These are phyloP conservation scores for Venusia cambrica DNA, from an alignment of 2,888 invertebrate species.

Conservation along the genomic window DNA sequence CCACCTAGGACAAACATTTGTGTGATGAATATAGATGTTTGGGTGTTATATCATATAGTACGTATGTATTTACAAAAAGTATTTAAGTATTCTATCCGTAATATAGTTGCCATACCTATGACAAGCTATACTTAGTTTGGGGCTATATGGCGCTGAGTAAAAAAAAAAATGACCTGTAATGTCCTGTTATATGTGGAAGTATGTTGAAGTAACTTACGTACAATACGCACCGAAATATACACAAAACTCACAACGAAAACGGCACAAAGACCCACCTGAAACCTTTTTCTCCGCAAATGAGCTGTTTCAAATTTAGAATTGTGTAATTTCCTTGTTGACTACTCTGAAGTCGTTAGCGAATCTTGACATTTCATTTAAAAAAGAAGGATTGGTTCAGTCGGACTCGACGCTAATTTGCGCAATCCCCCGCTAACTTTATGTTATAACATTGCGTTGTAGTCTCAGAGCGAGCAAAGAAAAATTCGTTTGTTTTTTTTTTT, in stretches of 20 bases:
- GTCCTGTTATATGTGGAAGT: too few species aligned
- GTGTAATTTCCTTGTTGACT: conserved; percentile 24
- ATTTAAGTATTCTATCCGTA: too few species aligned
- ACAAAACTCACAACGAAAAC: conserved; percentile 10
- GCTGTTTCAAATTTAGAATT: conserved; percentile 18
- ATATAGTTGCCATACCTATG: too few species aligned
- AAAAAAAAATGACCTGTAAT: too few species aligned
- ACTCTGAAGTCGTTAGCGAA: conserved; percentile 54
- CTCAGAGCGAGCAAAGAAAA: conserved; percentile 2
- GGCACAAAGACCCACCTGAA: conserved; percentile 5
- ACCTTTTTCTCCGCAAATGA: conserved; percentile 14
- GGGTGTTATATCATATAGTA: too few species aligned
- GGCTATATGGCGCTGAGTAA: too few species aligned
- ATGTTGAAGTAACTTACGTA: too few species aligned
- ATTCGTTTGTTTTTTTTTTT: conserved; percentile 3
- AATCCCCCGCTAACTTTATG: conserved; percentile 25
- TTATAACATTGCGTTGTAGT: conserved; percentile 10
- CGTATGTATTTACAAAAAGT: too few species aligned
- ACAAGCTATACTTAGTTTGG: too few species aligned
- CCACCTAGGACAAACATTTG: too few species aligned
- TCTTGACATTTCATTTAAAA: conserved; percentile 60
- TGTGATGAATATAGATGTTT: too few species aligned
- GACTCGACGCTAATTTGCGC: conserved; percentile 49
- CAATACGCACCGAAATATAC: conserved; percentile 2
- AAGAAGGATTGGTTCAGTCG: conserved; percentile 61